phyloP scores from a whole-genome alignment of 2,113 vertebrate species.

The Oncorhynchus clarkii region DNA sequence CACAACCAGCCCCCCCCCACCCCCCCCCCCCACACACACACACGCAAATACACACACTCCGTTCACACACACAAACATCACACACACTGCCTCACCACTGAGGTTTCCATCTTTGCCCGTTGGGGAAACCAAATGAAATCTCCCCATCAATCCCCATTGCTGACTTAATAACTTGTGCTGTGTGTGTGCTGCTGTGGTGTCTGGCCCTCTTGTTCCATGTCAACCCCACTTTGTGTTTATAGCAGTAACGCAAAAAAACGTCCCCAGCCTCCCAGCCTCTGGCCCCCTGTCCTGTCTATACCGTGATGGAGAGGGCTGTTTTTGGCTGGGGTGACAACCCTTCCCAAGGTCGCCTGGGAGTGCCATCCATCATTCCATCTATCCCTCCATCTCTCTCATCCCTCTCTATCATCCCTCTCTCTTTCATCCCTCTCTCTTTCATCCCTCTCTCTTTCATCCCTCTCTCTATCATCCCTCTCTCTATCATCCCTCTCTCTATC shows the following conservation, averaged over 20 bases:
- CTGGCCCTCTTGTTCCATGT: slow-evolving; percentile 23
- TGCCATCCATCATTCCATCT: slow-evolving; percentile 18
- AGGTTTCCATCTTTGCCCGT: neutral
- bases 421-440: no score
- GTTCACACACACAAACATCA: no score
- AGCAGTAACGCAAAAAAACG: neutral
- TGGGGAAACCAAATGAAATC: slow-evolving; percentile 12
- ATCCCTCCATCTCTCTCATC: neutral
- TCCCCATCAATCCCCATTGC: slow-evolving; percentile 15
- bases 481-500: no score
- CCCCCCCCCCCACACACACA: no score
- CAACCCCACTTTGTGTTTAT: slow-evolving; percentile 22
- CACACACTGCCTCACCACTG: neutral
- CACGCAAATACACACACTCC: no score
- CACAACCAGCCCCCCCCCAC: no score
- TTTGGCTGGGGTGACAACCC: slow-evolving; percentile 6
- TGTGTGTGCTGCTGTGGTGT: slow-evolving; percentile 15
- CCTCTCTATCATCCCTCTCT: no score
- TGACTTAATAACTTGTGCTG: slow-evolving; percentile 21
- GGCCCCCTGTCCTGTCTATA: neutral
- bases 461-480: neutral
- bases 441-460: no score
- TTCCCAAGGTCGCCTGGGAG: slow-evolving; percentile 17
- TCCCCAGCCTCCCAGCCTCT: neutral
- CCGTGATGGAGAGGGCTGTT: slow-evolving; percentile 4